Evolutionary conservation across 2,113 vertebrate genomes (phyloP), one percentile per base, ranked within the genome.

Genomic region (Scortum barcoo): DNA sequence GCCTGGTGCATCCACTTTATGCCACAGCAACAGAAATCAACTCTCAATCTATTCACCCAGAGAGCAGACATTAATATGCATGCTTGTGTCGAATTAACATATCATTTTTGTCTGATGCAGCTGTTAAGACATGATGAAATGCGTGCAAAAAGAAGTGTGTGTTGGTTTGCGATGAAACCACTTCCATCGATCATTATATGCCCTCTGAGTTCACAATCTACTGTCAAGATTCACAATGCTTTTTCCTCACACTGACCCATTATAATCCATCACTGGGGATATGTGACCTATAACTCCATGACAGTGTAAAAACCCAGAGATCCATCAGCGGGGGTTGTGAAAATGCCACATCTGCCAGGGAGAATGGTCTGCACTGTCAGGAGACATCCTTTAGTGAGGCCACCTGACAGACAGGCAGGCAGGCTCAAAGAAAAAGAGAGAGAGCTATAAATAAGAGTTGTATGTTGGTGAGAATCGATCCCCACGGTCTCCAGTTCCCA

Each of bases 391-490:
- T 69, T 54, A 33, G 72, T 19, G 58, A 62, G 61, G 71, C 85
- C 72, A 78, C 69, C 57, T 76, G 79, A 81, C 80, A 83, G 72
- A 74, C 66, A 81, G 69, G 28, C 33, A 53, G 38, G 36, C 61
- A 56, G 42, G 33, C 28, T 60, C 66, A 19, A 76, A 82, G 61
- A 74, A 81, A 80, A 63, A 78, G 60, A 65, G n/a, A 65, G n/a
- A 62, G 22, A 71, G 74, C 81, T 89, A 89, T 89, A 88, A 89
- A 90, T 90, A 88, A 76, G 44, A 89, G 62, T 51, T 71, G 4
- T 79, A 76, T 61, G n/a, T 66, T 2, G 50, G 72, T 0, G 56
- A 76, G 62, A 74, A 88, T 92, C 80, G 48, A 86, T 91, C 50
- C 53, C 70, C 40, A n/a, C 28, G 50, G 71, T 84, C 76, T 90